Base-by-base conservation (phyloP, 2,888 invertebrate species). In the Pimpla rufipes region DNA sequence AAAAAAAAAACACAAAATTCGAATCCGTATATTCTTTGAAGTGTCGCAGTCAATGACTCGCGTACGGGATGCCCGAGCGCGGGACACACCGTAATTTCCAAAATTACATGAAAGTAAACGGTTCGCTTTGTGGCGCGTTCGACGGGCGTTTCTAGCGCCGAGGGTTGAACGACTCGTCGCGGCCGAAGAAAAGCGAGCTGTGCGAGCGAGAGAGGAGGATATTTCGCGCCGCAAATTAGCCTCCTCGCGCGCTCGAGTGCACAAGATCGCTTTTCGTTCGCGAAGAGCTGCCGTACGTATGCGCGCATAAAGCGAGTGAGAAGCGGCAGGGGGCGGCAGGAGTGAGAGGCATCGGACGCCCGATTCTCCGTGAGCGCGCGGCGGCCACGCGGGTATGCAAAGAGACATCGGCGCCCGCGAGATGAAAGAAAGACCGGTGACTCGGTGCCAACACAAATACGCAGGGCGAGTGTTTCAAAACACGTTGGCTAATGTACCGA, bases 401-500 rank as follows among this genome's bases (percentile, higher is more conserved):
- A 83, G 71, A 79, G 77, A 85, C 68, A 75, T 77, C 80, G 62
- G 75, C 73, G 59, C 29, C 5, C 29, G 29, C 50, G 79, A 85
- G 84, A 85, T 91, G 91, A 92, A 91, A 91, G 92, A 90, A 90
- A 90, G 89, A 88, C 88, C 87, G 35, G 84, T 85, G 84, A 87
- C 85, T 85, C 85, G 88, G 87, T 93, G 93, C 93, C 93, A 93
- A 93, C 88, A 89, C 90, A 93, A 93, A 93, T 92, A 93, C 90
- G 90, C 87, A 76, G 87, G 83, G 85, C 91, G 91, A 92, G 92
- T 92, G 92, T 93, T 92, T 93, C 89, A 92, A 93, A 93, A 93
- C 92, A 93, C 91, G 91, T 91, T 90, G 90, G 90, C 91, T 93
- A 93, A 93, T 92, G 92, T 92, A 91, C 91, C 90, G 62, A 74